Conservation (phyloP, 1,140 invertebrate species). For the Lordiphosa stackelbergi region DNA sequence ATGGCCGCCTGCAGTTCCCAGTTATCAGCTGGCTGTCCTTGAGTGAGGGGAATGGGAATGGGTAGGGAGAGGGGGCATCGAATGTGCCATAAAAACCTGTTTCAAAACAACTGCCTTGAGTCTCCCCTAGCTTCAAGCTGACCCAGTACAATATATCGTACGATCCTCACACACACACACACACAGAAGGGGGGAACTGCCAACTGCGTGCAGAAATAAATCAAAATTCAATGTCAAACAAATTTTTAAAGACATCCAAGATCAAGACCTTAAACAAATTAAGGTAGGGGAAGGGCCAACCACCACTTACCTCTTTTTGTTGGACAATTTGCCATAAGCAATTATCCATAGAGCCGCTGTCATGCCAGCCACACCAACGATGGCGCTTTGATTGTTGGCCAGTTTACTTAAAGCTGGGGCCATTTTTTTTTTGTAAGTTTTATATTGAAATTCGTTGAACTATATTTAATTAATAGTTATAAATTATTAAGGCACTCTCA, state of each 20-base stretch:
- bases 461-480: not conserved
- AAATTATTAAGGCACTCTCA: conserved; percentile 1
- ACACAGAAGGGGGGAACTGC: not conserved
- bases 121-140: not conserved
- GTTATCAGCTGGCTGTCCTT: conserved; percentile 2
- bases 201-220: conserved; percentile 1
- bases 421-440: conserved; percentile 78
- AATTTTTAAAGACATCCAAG: conserved; percentile 16
- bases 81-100: conserved; percentile 41
- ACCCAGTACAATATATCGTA: conserved; percentile 24
- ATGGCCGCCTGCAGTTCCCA: not conserved
- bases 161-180: conserved; percentile 25
- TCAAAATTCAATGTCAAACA: conserved; percentile 52
- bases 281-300: not conserved
- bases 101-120: conserved; percentile 4
- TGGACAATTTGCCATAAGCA: conserved; percentile 77
- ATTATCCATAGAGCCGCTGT: conserved; percentile 80
- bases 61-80: conserved; percentile 1
- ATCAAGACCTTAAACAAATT: conserved; percentile 39
- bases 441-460: conserved; percentile 1
- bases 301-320: conserved; percentile 66
- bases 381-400: conserved; percentile 79
- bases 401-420: conserved; percentile 82
- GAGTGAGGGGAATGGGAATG: not conserved
- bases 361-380: conserved; percentile 79